Base-by-base conservation (phyloP, 2,113 vertebrate species). In the Cichladusa arquata region DNA sequence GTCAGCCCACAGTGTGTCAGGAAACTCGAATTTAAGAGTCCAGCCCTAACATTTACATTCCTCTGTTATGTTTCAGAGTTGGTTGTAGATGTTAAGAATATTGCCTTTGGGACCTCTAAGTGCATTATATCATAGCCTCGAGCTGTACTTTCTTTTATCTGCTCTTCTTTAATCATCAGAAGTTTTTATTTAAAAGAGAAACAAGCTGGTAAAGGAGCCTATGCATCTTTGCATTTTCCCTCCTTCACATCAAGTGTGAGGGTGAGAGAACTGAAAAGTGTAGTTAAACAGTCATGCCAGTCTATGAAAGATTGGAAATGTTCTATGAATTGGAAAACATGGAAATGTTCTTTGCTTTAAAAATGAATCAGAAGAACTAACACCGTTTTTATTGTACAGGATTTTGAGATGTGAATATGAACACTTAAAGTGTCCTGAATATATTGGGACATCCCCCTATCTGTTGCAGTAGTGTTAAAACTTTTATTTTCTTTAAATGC, bases 91-190 rank as follows among this genome's bases (percentile, higher is more conserved):
- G 79, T 93, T 96, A 84, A 78, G 72, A 88, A 87, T 80, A 62
- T 87, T 93, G 80, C 97, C 81, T 96, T 77, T 74, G 95, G 89
- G 93, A 93, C 69, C 33, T 81, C 80, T 95, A 95, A 94, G 85
- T 94, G 88, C 88, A 73, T 88, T 91, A 78, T 86, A 92, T 82
- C 72, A 50, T 88, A 66, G 86, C 95, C 90, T 81, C 16, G 7
- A 96, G 93, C 72, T 71, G 42, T 89, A 61, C 80, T 72, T 86
- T 88, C 74, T 84, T 91, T 84, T 73, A 73, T 61, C 71, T 56
- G 47, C 31, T 87, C 64, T 84, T 70, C 87, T 80, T 95, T 96
- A 89, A 94, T 87, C 79, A 91, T 94, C 81, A 83, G 61, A 95
- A 96, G 38, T 96, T 97, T 89, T 73, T 71, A 87, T 95, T 84